phyloP scores from a whole-genome alignment of 2,113 vertebrate species.

The Sander lucioperca region DNA sequence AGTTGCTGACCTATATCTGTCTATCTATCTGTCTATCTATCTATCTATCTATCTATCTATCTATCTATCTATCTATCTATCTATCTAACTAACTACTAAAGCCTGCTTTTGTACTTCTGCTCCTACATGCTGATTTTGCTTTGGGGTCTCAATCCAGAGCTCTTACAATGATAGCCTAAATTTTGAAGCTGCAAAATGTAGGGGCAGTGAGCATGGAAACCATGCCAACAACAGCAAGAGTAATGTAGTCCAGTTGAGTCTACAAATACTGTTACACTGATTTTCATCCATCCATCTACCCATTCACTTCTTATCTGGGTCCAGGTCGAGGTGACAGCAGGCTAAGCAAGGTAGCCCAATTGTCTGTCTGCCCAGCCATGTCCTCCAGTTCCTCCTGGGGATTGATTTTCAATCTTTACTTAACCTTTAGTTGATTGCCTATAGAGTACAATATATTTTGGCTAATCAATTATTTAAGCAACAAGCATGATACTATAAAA shows the following conservation, averaged over 20 bases:
- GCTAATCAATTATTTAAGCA: slow-evolving; percentile 34
- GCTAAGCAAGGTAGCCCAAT: neutral
- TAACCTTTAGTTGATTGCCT: slow-evolving; percentile 42
- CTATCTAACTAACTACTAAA: slow-evolving; percentile 20
- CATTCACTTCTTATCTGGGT: neutral
- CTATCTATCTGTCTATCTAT: neutral
- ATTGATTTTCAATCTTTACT: slow-evolving; percentile 53
- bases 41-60: neutral
- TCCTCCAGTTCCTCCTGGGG: neutral
- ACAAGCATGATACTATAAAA: slow-evolving; percentile 28
- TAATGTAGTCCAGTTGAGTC: neutral
- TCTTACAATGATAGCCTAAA: slow-evolving; percentile 31
- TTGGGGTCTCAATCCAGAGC: slow-evolving; percentile 30
- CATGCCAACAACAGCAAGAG: slow-evolving; percentile 18
- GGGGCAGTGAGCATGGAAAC: slow-evolving; percentile 30
- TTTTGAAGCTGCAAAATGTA: slow-evolving; percentile 20
- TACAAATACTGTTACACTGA: slow-evolving; percentile 1
- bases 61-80: slow-evolving; percentile 13
- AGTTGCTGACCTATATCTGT: slow-evolving; percentile 48
- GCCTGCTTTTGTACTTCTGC: slow-evolving; percentile 33
- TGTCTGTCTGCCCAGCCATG: neutral
- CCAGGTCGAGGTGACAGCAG: slow-evolving; percentile 8
- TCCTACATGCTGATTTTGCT: slow-evolving; percentile 40
- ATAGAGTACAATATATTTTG: neutral
- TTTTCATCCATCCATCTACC: slow-evolving; percentile 30